These are phyloP conservation scores for Nemoura dubitans DNA, from an alignment of 2,888 invertebrate species.

Conservation along the genomic window DNA sequence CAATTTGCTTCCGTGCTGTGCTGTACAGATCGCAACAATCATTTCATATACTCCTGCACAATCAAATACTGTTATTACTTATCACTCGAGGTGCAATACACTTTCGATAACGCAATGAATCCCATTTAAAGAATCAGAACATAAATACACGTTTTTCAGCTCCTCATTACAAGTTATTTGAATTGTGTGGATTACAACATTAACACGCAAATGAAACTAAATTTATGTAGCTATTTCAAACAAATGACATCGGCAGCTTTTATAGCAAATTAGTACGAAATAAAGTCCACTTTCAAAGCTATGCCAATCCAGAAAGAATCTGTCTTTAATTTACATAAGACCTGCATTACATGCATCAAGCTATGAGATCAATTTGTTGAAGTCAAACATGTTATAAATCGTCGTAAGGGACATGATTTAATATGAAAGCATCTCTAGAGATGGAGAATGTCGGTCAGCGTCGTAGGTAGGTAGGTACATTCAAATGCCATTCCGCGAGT, in stretches of 20 bases:
- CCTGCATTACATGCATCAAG: neutral
- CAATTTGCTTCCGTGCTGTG: neutral
- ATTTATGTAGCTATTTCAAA: neutral
- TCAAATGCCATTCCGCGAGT: neutral
- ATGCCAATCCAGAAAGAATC: neutral
- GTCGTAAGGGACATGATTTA: neutral
- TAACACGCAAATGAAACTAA: neutral
- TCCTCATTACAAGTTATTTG: neutral
- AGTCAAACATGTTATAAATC: neutral
- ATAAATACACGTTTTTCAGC: neutral
- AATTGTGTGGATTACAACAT: neutral
- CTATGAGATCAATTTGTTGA: neutral
- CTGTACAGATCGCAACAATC: neutral
- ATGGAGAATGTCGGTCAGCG: neutral
- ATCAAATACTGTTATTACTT: neutral
- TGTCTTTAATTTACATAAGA: neutral
- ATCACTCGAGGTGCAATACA: constrained; percentile 1
- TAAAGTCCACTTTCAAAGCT: neutral
- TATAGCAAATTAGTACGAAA: neutral
- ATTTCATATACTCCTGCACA: neutral
- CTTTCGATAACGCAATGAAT: neutral
- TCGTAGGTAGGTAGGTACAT: neutral
- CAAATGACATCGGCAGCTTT: neutral
- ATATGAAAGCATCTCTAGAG: neutral
- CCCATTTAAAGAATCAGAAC: neutral